Base-by-base conservation (phyloP, 2,113 vertebrate genomes). In the Merops nubicus region DNA sequence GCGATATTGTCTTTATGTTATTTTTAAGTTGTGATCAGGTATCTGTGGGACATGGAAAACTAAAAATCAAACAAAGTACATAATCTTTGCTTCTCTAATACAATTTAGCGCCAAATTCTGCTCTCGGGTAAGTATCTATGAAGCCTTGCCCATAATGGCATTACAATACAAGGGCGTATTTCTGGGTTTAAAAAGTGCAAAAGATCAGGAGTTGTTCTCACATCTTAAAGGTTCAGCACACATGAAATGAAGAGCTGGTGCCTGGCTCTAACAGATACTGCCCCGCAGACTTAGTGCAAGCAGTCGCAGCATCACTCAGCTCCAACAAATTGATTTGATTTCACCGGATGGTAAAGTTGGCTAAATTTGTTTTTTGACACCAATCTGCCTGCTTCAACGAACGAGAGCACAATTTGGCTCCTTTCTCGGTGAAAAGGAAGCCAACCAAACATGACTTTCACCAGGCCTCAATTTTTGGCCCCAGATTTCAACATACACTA, bases 1-100 rank as follows among this genome's bases (percentile, higher is more conserved):
- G 97, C 96, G 83, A 97, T 97, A 95, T 76, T 93, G 72, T 97
- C 76, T 94, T 97, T 90, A 94, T 93, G 97, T 82, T 68, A 26
- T 72, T 87, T 88, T 92, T 73, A 90, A 96, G 94, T 63, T 92
- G 97, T 63, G 96, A 75, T 95, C 48, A 95, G 85, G 54, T 88
- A 88, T 63, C 88, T 94, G 85, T 88, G 91, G 92, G 92, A 96
- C 88, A 96, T 75, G 95, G 76, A 86, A 94, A 96, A 96, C 43
- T 86, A 54, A 96, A 93, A 91, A 51, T 70, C n/a, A 75, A 85
- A 89, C 43, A 53, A 76, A 93, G 43, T 89, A 96, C 92, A 96
- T 26, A 25, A 76, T 53, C 56, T 91, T 96, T 92, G 43, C 86
- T 85, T 89, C 77, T 82, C 60, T 91, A 78, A 51, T 22, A 89